Conservation (phyloP, 2,888 invertebrate species). For the Tipula unca region DNA sequence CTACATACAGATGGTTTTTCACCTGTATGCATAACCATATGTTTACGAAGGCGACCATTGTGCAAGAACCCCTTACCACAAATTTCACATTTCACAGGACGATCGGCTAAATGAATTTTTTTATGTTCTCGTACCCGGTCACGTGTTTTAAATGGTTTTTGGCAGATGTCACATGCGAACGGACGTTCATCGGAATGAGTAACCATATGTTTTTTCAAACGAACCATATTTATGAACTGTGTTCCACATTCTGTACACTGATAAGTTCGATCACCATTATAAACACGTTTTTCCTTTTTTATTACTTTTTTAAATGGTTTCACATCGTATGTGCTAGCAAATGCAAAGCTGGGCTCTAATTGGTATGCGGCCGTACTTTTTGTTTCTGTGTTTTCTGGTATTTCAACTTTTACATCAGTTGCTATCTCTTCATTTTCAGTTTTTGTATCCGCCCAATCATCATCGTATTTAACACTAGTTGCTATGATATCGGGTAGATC, state of each 20-base stretch:
- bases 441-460: neutral
- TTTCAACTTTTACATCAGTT: neutral
- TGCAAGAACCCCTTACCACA: slow-evolving; percentile 8
- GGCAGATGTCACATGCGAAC: neutral
- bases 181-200: neutral
- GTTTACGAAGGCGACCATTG: neutral
- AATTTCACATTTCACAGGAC: neutral
- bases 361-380: neutral
- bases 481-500: neutral
- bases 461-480: neutral
- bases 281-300: neutral
- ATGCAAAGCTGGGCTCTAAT: neutral
- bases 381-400: neutral
- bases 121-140: neutral
- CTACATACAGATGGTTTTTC: neutral
- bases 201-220: slow-evolving; percentile 1
- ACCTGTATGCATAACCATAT: neutral
- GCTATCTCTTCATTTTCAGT: neutral
- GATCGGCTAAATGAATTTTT: slow-evolving; percentile 19
- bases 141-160: slow-evolving; percentile 9
- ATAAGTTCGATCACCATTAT: neutral
- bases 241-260: slow-evolving; percentile 10
- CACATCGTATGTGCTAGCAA: neutral
- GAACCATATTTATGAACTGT: neutral
- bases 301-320: neutral